Conservation (phyloP, 1,140 invertebrate species). For the Sweltsa coloradensis region DNA sequence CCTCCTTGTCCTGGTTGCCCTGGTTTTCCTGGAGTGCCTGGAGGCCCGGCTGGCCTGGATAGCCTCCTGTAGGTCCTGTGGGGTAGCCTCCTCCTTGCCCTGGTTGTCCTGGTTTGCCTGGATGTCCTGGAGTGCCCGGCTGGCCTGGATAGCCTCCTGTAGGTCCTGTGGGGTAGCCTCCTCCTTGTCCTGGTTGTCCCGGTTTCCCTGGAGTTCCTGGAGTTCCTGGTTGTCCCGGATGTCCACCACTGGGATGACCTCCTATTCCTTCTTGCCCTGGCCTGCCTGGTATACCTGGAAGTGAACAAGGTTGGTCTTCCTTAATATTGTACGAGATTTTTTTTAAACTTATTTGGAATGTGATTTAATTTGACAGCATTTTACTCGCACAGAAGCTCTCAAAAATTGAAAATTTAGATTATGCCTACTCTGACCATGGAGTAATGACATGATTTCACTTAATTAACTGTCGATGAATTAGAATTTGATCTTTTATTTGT, state of each 20-base stretch:
- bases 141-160: slow-evolving; percentile 9
- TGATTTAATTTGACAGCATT: too few species aligned
- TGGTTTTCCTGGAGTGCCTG: slow-evolving; percentile 12
- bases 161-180: slow-evolving; percentile 8
- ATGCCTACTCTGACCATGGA: too few species aligned
- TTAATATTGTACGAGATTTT: too few species aligned
- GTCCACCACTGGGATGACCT: slow-evolving; percentile 12
- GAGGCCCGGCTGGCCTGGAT: slow-evolving; percentile 14
- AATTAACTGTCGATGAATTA: too few species aligned
- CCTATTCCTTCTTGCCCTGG: slow-evolving; percentile 8
- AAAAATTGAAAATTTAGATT: too few species aligned
- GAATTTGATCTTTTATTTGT: too few species aligned
- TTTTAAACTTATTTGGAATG: too few species aligned
- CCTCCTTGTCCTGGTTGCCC: slow-evolving; percentile 9
- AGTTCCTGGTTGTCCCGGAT: slow-evolving; percentile 12
- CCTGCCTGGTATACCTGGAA: slow-evolving; percentile 10
- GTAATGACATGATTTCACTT: too few species aligned
- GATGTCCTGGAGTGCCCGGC: slow-evolving; percentile 10
- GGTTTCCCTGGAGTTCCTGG: slow-evolving; percentile 14
- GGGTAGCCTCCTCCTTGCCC: slow-evolving; percentile 10
- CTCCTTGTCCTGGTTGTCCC: slow-evolving; percentile 9
- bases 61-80: slow-evolving; percentile 11
- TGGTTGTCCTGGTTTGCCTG: slow-evolving; percentile 11
- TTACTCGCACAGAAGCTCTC: too few species aligned
- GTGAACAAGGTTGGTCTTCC: too few species aligned